Conservation (phyloP, 2,113 vertebrate genomes). For the Catharus fuscescens region DNA sequence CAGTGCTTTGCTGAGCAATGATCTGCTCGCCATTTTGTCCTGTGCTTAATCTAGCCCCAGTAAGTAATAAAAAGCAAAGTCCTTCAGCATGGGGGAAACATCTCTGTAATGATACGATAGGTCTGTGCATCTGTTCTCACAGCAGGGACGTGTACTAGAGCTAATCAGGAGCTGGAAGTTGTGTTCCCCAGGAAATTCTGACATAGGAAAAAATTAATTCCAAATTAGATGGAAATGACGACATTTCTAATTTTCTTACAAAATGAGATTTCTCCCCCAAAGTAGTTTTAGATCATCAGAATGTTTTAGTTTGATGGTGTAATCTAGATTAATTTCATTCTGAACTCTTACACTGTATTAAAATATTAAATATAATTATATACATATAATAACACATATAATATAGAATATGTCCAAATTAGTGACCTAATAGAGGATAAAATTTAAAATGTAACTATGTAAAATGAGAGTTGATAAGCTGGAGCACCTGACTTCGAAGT, state of each 20-base stretch:
- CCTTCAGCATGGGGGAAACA: slow-evolving; percentile 70
- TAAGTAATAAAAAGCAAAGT: slow-evolving; percentile 69
- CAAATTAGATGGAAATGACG: slow-evolving; percentile 56
- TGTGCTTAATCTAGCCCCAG: slow-evolving; percentile 66
- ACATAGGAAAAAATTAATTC: slow-evolving; percentile 56
- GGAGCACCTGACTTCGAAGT: neutral
- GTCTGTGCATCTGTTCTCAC: slow-evolving; percentile 70
- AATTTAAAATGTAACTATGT: slow-evolving; percentile 6
- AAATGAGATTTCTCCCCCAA: slow-evolving; percentile 38
- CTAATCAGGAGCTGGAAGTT: slow-evolving; percentile 68
- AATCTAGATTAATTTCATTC: neutral
- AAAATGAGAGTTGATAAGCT: neutral
- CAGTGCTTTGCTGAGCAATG: neutral
- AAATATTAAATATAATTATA: slow-evolving; percentile 40
- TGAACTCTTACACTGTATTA: neutral
- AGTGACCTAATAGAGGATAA: neutral
- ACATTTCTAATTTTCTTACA: slow-evolving; percentile 56
- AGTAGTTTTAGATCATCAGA: slow-evolving; percentile 28
- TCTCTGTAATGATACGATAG: slow-evolving; percentile 58
- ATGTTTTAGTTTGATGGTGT: slow-evolving; percentile 18
- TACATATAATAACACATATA: slow-evolving; percentile 15
- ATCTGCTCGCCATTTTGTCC: slow-evolving; percentile 61
- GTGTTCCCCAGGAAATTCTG: slow-evolving; percentile 66
- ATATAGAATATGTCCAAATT: neutral
- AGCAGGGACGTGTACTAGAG: slow-evolving; percentile 61